Evolutionary conservation across 2,797 vertebrate species (phyloP).

Genomic region (Sarcophilus harrisii): DNA sequence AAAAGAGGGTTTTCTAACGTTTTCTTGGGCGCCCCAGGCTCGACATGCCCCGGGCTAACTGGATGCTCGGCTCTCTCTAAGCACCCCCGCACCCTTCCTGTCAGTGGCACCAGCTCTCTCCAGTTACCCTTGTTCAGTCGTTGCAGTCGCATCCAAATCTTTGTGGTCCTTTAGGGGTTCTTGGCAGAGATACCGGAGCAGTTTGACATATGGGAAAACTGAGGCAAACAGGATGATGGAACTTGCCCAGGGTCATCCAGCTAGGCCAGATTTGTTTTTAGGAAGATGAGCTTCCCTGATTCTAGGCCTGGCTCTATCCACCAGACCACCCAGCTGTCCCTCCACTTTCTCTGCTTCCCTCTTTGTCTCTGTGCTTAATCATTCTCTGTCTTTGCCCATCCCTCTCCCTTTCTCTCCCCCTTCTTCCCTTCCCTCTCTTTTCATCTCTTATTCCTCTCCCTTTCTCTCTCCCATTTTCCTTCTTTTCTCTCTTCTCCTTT

Average conservation of each 20-base stretch:
- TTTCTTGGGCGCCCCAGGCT: background rate
- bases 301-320: background rate
- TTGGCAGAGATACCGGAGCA: background rate
- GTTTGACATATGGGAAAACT: background rate
- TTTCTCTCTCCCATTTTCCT: background rate
- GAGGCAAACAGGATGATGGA: background rate
- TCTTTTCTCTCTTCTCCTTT: background rate
- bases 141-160: background rate
- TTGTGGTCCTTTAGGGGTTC: background rate
- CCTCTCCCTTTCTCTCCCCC: too few species aligned
- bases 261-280: background rate
- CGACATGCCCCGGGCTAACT: rapidly evolving
- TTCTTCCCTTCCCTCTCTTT: too few species aligned
- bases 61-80: background rate
- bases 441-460: too few species aligned
- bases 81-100: background rate
- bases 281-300: background rate
- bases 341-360: background rate
- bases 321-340: background rate
- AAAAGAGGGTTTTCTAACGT: background rate
- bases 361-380: background rate
- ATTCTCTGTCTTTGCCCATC: background rate
- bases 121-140: background rate
- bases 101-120: background rate
- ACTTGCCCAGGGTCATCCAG: background rate